A percentile compares a stretch with the other conserved stretches of the same genome.
These are phyloP conservation scores for Gobio occitaniae DNA, from an alignment of 2,797 vertebrate species.

Conservation along the genomic window DNA sequence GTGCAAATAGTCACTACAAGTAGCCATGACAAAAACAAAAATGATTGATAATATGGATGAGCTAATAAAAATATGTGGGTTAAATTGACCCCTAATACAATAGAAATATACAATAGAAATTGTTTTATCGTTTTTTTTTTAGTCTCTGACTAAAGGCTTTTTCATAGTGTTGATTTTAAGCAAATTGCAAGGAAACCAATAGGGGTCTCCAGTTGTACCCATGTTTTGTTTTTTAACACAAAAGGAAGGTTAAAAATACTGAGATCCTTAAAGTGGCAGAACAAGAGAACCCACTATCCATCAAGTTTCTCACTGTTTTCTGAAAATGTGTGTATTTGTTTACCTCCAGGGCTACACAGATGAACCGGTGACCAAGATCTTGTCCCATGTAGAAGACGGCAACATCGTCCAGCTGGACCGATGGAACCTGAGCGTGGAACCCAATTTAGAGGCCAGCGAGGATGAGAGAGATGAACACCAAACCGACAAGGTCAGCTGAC, in stretches of 20 bases:
- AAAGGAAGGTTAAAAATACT: not conserved
- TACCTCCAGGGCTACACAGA: slow-evolving; percentile 84
- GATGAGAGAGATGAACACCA: slow-evolving; percentile 89
- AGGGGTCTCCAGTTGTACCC: too few species aligned
- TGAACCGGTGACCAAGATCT: slow-evolving; percentile 87
- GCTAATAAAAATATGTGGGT: not conserved
- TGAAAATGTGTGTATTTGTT: not conserved
- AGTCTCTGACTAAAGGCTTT: too few species aligned
- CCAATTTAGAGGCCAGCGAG: slow-evolving; percentile 77
- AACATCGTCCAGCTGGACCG: slow-evolving; percentile 88
- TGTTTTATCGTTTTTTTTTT: too few species aligned
- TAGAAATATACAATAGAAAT: not conserved
- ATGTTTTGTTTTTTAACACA: not conserved
- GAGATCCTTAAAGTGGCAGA: not conserved
- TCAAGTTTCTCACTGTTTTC: not conserved
- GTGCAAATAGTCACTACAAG: too few species aligned
- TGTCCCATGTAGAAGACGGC: slow-evolving; percentile 87
- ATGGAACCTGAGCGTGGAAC: slow-evolving; percentile 84
- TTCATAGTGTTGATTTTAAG: too few species aligned
- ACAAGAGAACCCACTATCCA: not conserved
- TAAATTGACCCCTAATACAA: not conserved
- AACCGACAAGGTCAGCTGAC: slow-evolving; percentile 82
- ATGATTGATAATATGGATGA: too few species aligned
- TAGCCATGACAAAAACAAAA: too few species aligned
- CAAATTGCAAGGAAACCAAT: too few species aligned